Evolutionary conservation across 2,888 invertebrate genomes (phyloP).

Genomic region (Spodoptera littoralis): DNA sequence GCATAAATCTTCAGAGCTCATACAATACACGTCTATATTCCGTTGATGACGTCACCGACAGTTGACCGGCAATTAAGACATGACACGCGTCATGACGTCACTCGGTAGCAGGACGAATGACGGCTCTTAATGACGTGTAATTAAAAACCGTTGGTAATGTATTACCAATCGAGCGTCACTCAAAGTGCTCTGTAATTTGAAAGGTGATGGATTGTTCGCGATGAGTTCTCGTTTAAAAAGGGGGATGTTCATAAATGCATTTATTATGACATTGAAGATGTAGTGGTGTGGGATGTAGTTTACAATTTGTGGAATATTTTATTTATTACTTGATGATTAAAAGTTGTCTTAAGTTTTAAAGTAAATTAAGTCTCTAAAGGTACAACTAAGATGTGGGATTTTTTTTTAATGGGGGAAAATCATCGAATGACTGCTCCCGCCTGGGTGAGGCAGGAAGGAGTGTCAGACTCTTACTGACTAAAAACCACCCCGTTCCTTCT

Average conservation of each 20-base stretch:
- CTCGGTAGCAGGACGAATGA: background rate
- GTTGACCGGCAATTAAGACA: slow-evolving; percentile 38
- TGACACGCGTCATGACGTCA: slow-evolving; percentile 29
- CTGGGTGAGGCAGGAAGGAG: too few species aligned
- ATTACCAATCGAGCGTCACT: slow-evolving; percentile 28
- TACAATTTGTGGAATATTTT: too few species aligned
- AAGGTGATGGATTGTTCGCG: slow-evolving; percentile 18
- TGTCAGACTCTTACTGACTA: too few species aligned
- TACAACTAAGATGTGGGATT: too few species aligned
- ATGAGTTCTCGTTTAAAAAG: slow-evolving; percentile 7
- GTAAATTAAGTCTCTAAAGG: too few species aligned
- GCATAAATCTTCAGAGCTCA: background rate
- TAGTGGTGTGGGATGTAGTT: background rate
- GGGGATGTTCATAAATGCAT: background rate
- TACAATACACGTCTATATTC: background rate
- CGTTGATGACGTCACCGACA: slow-evolving; percentile 12
- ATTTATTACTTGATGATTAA: too few species aligned
- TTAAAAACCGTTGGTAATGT: slow-evolving; percentile 36
- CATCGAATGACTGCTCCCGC: too few species aligned
- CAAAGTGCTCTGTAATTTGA: slow-evolving; percentile 24
- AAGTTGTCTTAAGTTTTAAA: too few species aligned
- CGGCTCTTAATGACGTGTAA: slow-evolving; percentile 37
- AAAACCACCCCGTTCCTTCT: too few species aligned
- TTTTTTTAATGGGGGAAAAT: too few species aligned
- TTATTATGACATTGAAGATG: background rate